These are phyloP conservation scores for Morinoia aosen DNA, from an alignment of 2,888 invertebrate species.

Conservation along the genomic window DNA sequence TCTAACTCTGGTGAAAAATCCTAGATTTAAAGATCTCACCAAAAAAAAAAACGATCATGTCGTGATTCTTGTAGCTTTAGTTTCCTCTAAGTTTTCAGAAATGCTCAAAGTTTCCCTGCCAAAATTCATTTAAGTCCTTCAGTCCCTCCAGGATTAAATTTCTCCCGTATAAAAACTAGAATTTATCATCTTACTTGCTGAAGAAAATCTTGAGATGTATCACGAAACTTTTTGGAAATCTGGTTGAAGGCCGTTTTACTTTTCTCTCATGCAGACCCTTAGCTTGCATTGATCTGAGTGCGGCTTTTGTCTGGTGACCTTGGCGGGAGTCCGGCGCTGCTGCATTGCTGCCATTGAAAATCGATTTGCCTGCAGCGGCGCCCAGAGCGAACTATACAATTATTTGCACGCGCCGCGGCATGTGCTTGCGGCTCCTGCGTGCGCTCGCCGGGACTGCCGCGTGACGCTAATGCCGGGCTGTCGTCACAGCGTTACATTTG, in stretches of 20 bases:
- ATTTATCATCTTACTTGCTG: background rate
- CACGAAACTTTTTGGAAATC: background rate
- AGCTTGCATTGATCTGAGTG: background rate
- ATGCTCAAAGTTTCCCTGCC: background rate
- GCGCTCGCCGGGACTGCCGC: background rate
- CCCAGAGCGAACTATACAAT: background rate
- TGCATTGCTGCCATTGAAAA: conserved; percentile 11
- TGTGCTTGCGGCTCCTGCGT: background rate
- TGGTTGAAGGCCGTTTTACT: background rate
- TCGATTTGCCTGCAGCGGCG: conserved; percentile 1
- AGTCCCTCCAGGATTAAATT: background rate
- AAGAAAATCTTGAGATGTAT: background rate
- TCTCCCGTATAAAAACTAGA: background rate
- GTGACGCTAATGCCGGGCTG: background rate
- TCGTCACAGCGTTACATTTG: background rate
- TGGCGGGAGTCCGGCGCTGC: background rate
- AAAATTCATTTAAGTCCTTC: background rate
- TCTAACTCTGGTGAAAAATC: background rate
- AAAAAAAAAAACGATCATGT: background rate
- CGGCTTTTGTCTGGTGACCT: conserved; percentile 17
- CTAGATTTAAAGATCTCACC: background rate
- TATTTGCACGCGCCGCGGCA: background rate
- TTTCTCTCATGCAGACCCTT: background rate
- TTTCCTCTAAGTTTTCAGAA: background rate
- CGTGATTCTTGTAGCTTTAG: background rate